Evolutionary conservation across 2,888 invertebrate species (phyloP).

Genomic region (Aquatica leii): DNA sequence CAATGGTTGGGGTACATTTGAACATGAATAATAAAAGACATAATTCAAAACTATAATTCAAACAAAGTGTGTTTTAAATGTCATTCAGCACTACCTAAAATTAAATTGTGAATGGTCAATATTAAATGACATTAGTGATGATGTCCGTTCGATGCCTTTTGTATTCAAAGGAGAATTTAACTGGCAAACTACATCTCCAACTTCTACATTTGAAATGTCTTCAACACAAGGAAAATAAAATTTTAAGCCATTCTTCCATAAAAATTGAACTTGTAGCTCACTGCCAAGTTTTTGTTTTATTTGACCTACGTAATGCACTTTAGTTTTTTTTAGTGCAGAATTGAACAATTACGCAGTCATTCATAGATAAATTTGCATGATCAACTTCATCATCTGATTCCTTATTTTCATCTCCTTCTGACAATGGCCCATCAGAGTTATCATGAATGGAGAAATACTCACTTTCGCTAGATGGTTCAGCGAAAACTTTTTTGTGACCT

Average conservation of each 20-base stretch:
- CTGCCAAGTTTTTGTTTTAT: neutral
- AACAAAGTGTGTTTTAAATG: neutral
- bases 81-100: neutral
- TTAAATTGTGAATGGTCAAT: neutral
- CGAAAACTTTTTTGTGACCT: neutral
- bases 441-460: neutral
- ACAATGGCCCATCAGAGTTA: neutral
- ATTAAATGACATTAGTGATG: neutral
- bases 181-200: neutral
- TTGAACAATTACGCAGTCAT: neutral
- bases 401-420: neutral
- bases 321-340: slow-evolving; percentile 2
- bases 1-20: neutral
- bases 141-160: neutral
- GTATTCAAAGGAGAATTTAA: neutral
- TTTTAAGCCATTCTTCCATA: neutral
- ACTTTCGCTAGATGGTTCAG: neutral
- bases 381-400: neutral
- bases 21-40: neutral
- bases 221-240: neutral
- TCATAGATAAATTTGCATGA: neutral
- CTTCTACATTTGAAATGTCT: neutral
- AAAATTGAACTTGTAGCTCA: slow-evolving; percentile 4
- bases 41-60: neutral
- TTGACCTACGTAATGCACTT: neutral